Percentiles rank a stretch among this genome's conserved stretches.
Evolutionary conservation across 2,113 vertebrate species (phyloP).

Genomic region (Benitochromis conjunctus): DNA sequence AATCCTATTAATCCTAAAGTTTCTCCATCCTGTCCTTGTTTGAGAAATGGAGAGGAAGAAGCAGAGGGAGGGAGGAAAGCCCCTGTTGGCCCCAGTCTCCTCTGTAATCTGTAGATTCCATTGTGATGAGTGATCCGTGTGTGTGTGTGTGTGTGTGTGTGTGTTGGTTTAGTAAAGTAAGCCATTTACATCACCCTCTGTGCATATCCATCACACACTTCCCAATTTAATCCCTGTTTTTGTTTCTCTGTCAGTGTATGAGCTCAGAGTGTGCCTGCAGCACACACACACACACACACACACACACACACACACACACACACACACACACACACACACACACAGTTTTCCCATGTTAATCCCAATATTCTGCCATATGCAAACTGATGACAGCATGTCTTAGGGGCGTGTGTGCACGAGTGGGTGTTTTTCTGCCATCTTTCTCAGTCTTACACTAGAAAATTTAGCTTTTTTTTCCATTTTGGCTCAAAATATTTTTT

Average conservation of each 20-base stretch:
- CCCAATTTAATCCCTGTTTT: conserved; percentile 45
- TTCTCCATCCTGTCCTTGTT: neutral
- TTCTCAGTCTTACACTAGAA: neutral
- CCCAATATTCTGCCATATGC: conserved; percentile 18
- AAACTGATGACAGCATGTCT: conserved; percentile 58
- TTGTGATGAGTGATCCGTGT: conserved; percentile 11
- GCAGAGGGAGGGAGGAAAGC: neutral
- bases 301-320: neutral
- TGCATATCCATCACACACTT: conserved; percentile 47
- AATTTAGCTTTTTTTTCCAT: neutral
- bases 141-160: neutral
- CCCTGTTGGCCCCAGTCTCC: neutral
- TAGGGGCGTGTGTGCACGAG: neutral
- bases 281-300: neutral
- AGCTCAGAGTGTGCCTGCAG: conserved; percentile 1
- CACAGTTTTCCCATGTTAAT: conserved; percentile 25
- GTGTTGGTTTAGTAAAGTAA: conserved; percentile 37
- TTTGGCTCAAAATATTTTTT: neutral
- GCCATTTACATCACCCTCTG: conserved; percentile 21
- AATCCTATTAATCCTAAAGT: neutral
- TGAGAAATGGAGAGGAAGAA: neutral
- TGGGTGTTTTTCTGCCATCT: neutral
- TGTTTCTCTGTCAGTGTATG: conserved; percentile 28
- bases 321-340: neutral
- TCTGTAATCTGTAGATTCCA: conserved; percentile 34